These are phyloP conservation scores for Drosophila basisetae DNA, from an alignment of 2,888 invertebrate species.

Conservation along the genomic window DNA sequence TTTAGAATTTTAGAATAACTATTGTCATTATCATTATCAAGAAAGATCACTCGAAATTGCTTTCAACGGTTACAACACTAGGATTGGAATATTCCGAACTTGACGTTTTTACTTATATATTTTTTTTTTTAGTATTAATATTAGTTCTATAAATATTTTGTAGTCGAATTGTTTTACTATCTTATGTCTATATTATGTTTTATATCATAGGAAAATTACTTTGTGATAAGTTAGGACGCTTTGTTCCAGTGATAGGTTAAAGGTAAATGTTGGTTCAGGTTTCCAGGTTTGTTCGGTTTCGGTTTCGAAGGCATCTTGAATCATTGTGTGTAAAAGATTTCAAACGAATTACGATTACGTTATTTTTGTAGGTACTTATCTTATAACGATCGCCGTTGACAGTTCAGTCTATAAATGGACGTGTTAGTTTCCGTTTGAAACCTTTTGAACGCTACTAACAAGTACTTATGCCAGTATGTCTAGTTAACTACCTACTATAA, in stretches of 20 bases:
- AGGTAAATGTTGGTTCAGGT: slow-evolving; percentile 17
- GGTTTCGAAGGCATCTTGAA: slow-evolving; percentile 14
- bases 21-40: not conserved
- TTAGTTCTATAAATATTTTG: slow-evolving; percentile 8
- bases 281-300: slow-evolving; percentile 15
- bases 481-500: slow-evolving; percentile 10
- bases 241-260: slow-evolving; percentile 59
- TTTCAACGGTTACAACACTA: not conserved
- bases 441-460: not conserved
- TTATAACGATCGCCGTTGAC: slow-evolving; percentile 17
- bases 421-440: not conserved
- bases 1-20: not conserved
- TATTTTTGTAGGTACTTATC: slow-evolving; percentile 21
- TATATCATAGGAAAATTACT: slow-evolving; percentile 30
- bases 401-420: not conserved
- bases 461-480: slow-evolving; percentile 31
- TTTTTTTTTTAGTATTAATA: not conserved
- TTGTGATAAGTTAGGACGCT: slow-evolving; percentile 63
- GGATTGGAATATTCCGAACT: not conserved
- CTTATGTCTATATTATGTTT: slow-evolving; percentile 6
- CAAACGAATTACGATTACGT: slow-evolving; percentile 4
- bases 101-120: not conserved
- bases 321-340: slow-evolving; percentile 2
- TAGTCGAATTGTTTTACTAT: slow-evolving; percentile 18
- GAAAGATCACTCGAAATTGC: not conserved